A percentile compares a stretch with the other conserved stretches of the same genome.
These are phyloP conservation scores for Mallotus villosus DNA, from an alignment of 2,797 vertebrate species.

Conservation along the genomic window DNA sequence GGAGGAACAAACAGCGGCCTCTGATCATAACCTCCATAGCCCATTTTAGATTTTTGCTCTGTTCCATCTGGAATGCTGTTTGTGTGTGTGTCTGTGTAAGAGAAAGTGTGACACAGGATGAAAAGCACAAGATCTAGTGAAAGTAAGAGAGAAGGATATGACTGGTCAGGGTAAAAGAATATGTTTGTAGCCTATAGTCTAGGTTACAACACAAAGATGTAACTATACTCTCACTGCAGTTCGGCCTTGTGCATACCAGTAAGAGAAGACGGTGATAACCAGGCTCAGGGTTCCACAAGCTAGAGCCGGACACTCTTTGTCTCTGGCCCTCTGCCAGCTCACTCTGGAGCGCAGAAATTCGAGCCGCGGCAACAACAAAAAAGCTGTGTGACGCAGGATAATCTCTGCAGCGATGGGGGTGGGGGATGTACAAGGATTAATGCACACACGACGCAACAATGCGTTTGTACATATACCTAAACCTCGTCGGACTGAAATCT, in stretches of 20 bases:
- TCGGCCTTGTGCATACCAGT: background rate
- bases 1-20: slow-evolving; percentile 82
- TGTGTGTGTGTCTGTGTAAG: slow-evolving; percentile 13
- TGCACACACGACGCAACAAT: slow-evolving; percentile 30
- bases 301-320: slow-evolving; percentile 68
- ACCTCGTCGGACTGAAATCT: slow-evolving; percentile 21
- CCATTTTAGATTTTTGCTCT: background rate
- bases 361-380: slow-evolving; percentile 58
- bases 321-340: slow-evolving; percentile 79
- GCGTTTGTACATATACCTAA: slow-evolving; percentile 28
- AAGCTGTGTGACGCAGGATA: slow-evolving; percentile 74
- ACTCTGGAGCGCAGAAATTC: slow-evolving; percentile 69
- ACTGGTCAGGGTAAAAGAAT: background rate
- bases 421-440: slow-evolving; percentile 74
- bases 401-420: slow-evolving; percentile 72
- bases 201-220: too few relatives aligned
- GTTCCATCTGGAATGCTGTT: slow-evolving; percentile 12
- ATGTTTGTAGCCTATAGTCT: background rate
- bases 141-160: slow-evolving; percentile 19
- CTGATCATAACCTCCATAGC: slow-evolving; percentile 79
- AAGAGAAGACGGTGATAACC: background rate
- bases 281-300: background rate
- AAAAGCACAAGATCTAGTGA: slow-evolving; percentile 28
- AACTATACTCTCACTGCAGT: background rate
- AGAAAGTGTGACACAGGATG: too few relatives aligned